phyloP scores from a whole-genome alignment of 2,888 invertebrate genomes.

The Heteromyza rotundicornis region DNA sequence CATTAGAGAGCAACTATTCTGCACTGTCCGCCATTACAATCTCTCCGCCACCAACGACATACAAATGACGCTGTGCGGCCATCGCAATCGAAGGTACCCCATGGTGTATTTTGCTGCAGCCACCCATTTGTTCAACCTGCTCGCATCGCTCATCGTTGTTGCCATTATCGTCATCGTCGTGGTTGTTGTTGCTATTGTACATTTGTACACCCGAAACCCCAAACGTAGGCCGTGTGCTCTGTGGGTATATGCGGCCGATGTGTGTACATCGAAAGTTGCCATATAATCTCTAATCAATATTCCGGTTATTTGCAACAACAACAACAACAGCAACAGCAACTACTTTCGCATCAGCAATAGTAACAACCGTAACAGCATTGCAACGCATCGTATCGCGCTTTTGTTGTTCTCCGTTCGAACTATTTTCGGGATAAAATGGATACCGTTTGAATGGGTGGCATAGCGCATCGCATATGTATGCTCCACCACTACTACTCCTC shows the following conservation, averaged over 20 bases:
- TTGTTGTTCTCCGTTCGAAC: conserved; percentile 3
- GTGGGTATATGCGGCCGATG: background rate
- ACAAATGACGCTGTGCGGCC: background rate
- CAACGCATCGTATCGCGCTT: background rate
- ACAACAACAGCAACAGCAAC: conserved; percentile 13
- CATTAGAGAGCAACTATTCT: background rate
- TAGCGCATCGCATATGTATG: too few species aligned
- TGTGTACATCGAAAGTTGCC: conserved; percentile 22
- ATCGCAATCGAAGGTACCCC: background rate
- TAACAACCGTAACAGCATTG: conserved; percentile 22
- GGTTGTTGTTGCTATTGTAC: conserved; percentile 10
- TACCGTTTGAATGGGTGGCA: too few species aligned
- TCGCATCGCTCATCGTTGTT: background rate
- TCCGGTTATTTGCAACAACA: conserved; percentile 46
- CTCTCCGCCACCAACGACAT: too few species aligned
- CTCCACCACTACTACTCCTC: background rate
- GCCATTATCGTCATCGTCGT: too few species aligned
- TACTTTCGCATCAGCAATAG: conserved; percentile 16
- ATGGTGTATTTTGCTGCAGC: conserved; percentile 7
- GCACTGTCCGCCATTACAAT: too few species aligned
- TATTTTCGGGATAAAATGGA: background rate
- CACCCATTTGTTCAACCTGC: background rate
- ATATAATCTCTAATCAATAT: conserved; percentile 51
- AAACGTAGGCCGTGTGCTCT: background rate
- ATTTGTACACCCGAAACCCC: background rate